Evolutionary conservation across 2,113 vertebrate genomes (phyloP).

Genomic region (Turdus rufiventris): DNA sequence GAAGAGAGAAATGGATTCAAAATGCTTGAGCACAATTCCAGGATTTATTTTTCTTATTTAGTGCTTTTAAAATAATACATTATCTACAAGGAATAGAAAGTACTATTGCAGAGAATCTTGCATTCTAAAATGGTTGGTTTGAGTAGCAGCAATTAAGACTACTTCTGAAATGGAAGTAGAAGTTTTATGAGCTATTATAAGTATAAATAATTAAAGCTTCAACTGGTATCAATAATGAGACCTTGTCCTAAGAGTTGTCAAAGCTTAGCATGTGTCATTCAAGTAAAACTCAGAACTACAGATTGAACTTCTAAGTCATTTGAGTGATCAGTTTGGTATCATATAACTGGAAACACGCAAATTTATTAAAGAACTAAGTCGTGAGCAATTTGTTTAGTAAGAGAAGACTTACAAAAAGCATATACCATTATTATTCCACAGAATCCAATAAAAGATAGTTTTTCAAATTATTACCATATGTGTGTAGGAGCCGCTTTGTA

Average conservation of each 20-base stretch:
- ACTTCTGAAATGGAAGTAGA: neutral
- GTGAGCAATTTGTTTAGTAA: slow-evolving; percentile 65
- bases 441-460: slow-evolving; percentile 61
- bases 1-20: neutral
- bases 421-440: slow-evolving; percentile 58
- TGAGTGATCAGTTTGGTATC: slow-evolving; percentile 10
- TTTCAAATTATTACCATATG: slow-evolving; percentile 64
- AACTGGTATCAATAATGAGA: neutral
- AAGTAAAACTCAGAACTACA: neutral
- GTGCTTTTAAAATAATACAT: neutral
- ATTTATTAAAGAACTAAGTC: slow-evolving; percentile 57
- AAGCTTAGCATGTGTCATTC: neutral
- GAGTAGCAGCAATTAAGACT: neutral
- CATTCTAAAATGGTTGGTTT: neutral
- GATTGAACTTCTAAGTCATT: neutral
- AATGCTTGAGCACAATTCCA: neutral
- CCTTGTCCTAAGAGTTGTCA: neutral
- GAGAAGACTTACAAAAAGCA: slow-evolving; percentile 51
- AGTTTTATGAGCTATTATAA: neutral
- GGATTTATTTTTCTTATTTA: neutral
- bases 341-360: slow-evolving; percentile 44
- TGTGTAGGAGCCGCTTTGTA: slow-evolving; percentile 52
- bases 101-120: neutral
- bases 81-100: neutral
- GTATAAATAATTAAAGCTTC: neutral